Percentiles rank a stretch among this genome's conserved stretches.
Evolutionary conservation across 2,888 invertebrate genomes (phyloP).

Genomic region (Dermolepida albohirtum): DNA sequence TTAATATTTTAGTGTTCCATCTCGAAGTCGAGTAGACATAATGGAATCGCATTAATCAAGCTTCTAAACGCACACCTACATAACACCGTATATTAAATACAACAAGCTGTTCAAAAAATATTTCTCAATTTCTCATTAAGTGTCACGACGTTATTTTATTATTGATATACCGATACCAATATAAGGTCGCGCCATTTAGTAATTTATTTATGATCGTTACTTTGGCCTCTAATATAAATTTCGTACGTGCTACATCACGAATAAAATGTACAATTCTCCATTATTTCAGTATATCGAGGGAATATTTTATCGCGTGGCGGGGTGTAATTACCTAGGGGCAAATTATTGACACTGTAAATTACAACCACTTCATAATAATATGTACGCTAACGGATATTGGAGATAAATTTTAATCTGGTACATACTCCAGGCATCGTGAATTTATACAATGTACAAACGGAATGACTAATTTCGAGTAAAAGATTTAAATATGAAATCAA

Average conservation of each 20-base stretch:
- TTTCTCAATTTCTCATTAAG: not conserved
- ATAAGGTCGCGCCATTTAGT: not conserved
- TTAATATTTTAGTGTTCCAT: too few relatives aligned
- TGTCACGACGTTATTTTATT: not conserved
- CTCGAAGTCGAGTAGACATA: too few relatives aligned
- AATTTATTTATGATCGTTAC: constrained; percentile 16
- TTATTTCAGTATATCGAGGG: constrained; percentile 12
- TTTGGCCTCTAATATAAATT: not conserved
- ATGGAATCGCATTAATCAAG: too few relatives aligned
- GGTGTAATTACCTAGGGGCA: constrained; percentile 20
- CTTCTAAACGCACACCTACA: too few relatives aligned
- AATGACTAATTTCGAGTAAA: not conserved
- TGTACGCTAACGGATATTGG: constrained; percentile 26
- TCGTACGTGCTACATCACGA: constrained; percentile 1
- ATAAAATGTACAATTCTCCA: constrained; percentile 8
- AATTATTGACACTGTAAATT: constrained; percentile 36
- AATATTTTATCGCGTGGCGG: constrained; percentile 11
- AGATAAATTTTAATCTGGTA: constrained; percentile 22
- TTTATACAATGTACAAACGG: constrained; percentile 6
- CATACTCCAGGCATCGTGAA: not conserved
- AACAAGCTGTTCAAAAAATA: not conserved
- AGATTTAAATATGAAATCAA: too few relatives aligned
- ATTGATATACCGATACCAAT: constrained; percentile 7
- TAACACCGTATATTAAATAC: too few relatives aligned
- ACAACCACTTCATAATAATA: constrained; percentile 22